Base-by-base conservation (phyloP, 2,113 vertebrate species). In the Xenotilapia leptura region DNA sequence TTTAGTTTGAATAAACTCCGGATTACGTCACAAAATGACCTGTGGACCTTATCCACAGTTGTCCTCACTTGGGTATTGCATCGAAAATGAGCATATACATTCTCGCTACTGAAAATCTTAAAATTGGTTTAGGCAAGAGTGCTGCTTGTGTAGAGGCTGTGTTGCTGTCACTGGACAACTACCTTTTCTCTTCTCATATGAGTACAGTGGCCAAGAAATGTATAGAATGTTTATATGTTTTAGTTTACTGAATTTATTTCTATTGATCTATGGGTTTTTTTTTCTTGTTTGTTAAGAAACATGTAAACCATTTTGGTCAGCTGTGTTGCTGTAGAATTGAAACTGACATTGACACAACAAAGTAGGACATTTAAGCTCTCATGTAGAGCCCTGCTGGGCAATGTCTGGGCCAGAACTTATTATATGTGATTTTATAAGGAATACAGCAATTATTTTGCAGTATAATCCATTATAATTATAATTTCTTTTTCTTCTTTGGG, bases 391-490 rank as follows among this genome's bases (percentile, higher is more conserved):
- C 9, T 75, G 6, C 3, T 23, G 15, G 42, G 70, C 14, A 75
- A 49, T 77, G 6, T 31, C 45, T 77, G 26, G 73, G 45, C 4
- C 45, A 49, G 26, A 31, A 45, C 15, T 28, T 49, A 31, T 49
- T 65, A 65, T 65, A 31, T 51, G 45, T 33, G 26, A 77, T 77
- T 77, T 77, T 38, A 80, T 26, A 42, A 56, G 36, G 36, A 55
- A 54, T 26, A 26, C 51, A 73, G 68, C 40, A 45, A 73, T 73
- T 26, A 79, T 56, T 84, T 7, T 49, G 13, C 17, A 81, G 42
- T 55, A 38, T 23, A 21, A 86, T 81, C 28, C 51, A 31, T 86
- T 21, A 81, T 75, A 86, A 82, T 36, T n/a, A 53, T 53, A n/a
- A 53, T 23, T 80, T 45, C 1, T 81, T 56, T 42, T 40, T 60